Evolutionary conservation across 2,797 vertebrate genomes (phyloP).

Genomic region (Chaenodraco wilsoni): DNA sequence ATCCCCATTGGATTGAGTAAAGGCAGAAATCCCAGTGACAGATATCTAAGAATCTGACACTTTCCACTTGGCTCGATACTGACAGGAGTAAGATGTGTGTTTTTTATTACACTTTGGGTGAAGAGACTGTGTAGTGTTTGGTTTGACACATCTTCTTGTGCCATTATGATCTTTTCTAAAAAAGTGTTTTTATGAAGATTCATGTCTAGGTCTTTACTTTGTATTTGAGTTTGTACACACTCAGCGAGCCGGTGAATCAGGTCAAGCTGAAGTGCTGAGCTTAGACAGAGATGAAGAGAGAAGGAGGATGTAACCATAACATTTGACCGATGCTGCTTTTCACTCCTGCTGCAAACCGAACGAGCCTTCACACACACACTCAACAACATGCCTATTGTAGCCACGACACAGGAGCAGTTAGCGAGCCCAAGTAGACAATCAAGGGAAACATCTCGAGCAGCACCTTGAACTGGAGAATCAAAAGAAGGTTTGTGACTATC

Average conservation of each 20-base stretch:
- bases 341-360: slow-evolving; percentile 71
- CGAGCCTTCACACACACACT: slow-evolving; percentile 66
- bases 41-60: not conserved
- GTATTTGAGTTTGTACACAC: slow-evolving; percentile 26
- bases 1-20: not conserved
- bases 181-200: slow-evolving; percentile 37
- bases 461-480: slow-evolving; percentile 24
- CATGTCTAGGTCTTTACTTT: not conserved
- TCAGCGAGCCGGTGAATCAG: slow-evolving; percentile 23
- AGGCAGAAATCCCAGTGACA: not conserved
- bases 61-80: not conserved
- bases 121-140: slow-evolving; percentile 38
- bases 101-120: slow-evolving; percentile 13
- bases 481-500: slow-evolving; percentile 21
- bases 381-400: slow-evolving; percentile 51
- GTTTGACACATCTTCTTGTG: slow-evolving; percentile 34
- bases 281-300: slow-evolving; percentile 56
- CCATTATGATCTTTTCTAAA: slow-evolving; percentile 38
- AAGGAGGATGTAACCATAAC: slow-evolving; percentile 36
- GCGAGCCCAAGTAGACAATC: slow-evolving; percentile 60
- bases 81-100: not conserved
- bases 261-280: slow-evolving; percentile 37
- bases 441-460: slow-evolving; percentile 50
- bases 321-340: slow-evolving; percentile 69
- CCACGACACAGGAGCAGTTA: slow-evolving; percentile 40